Base-by-base conservation (phyloP, 2,888 invertebrate species). In the Cosmia trapezina region DNA sequence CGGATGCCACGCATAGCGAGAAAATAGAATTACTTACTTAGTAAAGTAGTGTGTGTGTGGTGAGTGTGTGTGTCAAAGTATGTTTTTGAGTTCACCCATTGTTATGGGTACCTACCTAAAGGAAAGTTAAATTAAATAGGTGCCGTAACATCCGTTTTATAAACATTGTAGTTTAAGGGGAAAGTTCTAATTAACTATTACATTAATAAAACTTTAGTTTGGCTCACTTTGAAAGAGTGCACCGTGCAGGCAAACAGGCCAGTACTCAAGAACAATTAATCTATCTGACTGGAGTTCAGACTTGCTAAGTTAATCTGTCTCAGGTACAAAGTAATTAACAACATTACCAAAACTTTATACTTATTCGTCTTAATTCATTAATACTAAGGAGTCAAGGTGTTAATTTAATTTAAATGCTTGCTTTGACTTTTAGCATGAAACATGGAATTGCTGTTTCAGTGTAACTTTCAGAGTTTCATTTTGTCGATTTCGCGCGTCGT, bases 271-370 rank as follows among this genome's bases (percentile, higher is more conserved):
- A 74, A 57, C 22, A 62, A 73, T 51, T 37, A 43, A 22, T 69
- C 28, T 61, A 43, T 51, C 51, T 33, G 56, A 47, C 37, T 57
- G 12, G 43, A n/a, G 19, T 28, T 57, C 45, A 53, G 28, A 56
- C 33, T 43, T 19, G 3, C 57, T 57, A 49, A 41, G 65, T 78
- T 66, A 74, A 54, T 57, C n/a, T 49, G 19, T 47, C 33, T 62
- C 19, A 37, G 37, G 69, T 54, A n/a, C 53, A 63, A 70, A 59
- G 33, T 51, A 60, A 56, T 67, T 45, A 74, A 47, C 45, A 43
- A 33, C 61, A 14, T 2, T n/a, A 54, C 54, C 11, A 33, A 65
- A 43, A 54, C 43, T 53, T 73, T 60, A 64, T 65, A n/a, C n/a
- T n/a, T n/a, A 56, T 59, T 70, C 22, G 1, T 62, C 9, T 53